Base-by-base conservation (phyloP, 1,140 invertebrate genomes). In the Arion vulgaris region DNA sequence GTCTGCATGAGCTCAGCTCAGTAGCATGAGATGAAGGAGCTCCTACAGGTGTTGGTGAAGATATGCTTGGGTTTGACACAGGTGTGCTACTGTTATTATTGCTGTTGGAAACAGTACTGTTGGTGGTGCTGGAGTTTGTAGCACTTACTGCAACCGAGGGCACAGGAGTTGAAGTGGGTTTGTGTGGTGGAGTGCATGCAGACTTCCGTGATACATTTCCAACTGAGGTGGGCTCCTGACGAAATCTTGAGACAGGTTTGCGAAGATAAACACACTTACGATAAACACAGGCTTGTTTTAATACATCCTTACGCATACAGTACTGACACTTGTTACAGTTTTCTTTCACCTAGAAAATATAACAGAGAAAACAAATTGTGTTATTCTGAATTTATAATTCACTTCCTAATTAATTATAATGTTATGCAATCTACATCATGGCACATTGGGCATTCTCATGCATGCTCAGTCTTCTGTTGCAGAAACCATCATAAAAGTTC, bases 261-360 rank as follows among this genome's bases (percentile, higher is more conserved):
- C 90, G 84, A 57, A 90, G 84, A 81, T 90, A 91, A 7, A 91
- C 85, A 88, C 89, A 91, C 82, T 91, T 91, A 66, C 90, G 57
- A 77, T 91, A 91, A 38, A 91, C 88, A 82, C 90, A 91, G 0
- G 89, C 88, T 73, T 91, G 90, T 82, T 91, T 91, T 9, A 91
- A 82, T 5, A 91, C 87, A 77, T 89, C 87, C 66, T 87, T 87
- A n/a, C 88, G 81, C 41, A 90, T 62, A 83, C 89, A 91, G 78
- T 88, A 88, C 73, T 89, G 87, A 84, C 89, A 91, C 74, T 89
- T 88, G 85, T 87, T 87, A 84, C 89, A 91, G 74, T 91, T 90
- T 62, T 90, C 87, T 79, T 90, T 89, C 28, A 90, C 85, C 77
- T 79, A 41, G 19, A 68, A 68, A 45, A 34, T 9, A 78, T 17